Conservation (phyloP, 1,140 invertebrate species). For the Penaeus indicus region DNA sequence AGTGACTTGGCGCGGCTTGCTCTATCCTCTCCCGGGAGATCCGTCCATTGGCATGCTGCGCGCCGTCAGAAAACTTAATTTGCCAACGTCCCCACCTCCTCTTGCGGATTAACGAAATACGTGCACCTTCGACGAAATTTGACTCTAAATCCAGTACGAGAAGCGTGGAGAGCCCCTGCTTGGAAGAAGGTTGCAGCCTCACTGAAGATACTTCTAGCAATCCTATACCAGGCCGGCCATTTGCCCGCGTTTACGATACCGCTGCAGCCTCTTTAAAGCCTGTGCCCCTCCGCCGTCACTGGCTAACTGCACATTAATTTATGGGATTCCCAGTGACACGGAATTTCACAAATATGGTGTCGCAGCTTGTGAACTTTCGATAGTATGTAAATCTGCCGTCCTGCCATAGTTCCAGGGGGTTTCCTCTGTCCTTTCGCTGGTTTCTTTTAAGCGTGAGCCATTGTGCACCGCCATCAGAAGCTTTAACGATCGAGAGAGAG, state of each 20-base stretch:
- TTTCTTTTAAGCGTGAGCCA: constrained; percentile 64
- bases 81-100: constrained; percentile 62
- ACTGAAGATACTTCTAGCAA: constrained; percentile 66
- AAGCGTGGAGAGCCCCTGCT: constrained; percentile 58
- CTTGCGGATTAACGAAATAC: constrained; percentile 63
- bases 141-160: constrained; percentile 60
- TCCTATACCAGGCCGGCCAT: constrained; percentile 63
- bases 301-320: constrained; percentile 66
- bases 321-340: constrained; percentile 64
- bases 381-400: constrained; percentile 15
- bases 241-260: constrained; percentile 66
- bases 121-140: constrained; percentile 64
- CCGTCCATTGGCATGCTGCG: constrained; percentile 62
- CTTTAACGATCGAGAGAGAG: constrained; percentile 65
- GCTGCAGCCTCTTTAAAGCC: constrained; percentile 65
- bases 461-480: constrained; percentile 62
- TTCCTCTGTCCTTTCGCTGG: constrained; percentile 39
- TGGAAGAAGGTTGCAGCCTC: constrained; percentile 64
- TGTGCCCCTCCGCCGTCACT: constrained; percentile 64
- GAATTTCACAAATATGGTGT: constrained; percentile 62
- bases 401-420: constrained; percentile 32
- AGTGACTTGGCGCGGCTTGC: constrained; percentile 30
- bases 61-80: constrained; percentile 61
- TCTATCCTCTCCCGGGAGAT: constrained; percentile 54
- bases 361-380: constrained; percentile 44